Evolutionary conservation across 2,888 invertebrate species (phyloP).

Genomic region (Tiliacea citrago): DNA sequence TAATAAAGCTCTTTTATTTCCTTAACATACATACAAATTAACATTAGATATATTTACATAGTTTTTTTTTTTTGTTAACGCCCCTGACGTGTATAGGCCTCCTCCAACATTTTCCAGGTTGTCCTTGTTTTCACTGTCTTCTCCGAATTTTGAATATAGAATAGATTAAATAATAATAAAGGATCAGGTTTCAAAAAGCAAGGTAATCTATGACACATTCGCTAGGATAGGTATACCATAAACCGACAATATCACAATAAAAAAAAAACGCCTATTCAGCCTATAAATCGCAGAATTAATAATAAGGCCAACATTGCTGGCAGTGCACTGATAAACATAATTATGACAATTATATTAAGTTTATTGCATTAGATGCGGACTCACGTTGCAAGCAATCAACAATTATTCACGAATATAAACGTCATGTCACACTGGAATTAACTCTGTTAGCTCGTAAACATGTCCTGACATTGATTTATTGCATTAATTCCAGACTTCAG

Average conservation of each 20-base stretch:
- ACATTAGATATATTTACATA: too few relatives aligned
- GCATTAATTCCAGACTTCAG: conserved; percentile 85
- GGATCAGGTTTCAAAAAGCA: background rate
- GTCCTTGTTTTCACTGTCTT: too few relatives aligned
- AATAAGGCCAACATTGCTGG: conserved; percentile 41
- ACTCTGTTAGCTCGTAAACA: conserved; percentile 90
- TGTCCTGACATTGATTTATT: conserved; percentile 89
- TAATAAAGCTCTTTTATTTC: too few relatives aligned
- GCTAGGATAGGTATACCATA: too few relatives aligned
- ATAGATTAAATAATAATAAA: background rate
- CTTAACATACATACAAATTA: too few relatives aligned
- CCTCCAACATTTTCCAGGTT: too few relatives aligned
- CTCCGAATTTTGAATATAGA: background rate
- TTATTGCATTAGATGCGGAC: conserved; percentile 69
- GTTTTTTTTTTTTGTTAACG: too few relatives aligned
- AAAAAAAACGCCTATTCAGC: background rate
- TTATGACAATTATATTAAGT: conserved; percentile 68
- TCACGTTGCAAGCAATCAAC: conserved; percentile 81
- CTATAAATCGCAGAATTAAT: conserved; percentile 28
- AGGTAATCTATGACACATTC: background rate
- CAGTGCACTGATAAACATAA: conserved; percentile 58
- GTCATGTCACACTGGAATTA: conserved; percentile 89
- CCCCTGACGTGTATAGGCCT: too few relatives aligned
- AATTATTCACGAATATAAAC: conserved; percentile 90
- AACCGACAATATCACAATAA: background rate